Evolutionary conservation across 2,797 vertebrate species (phyloP).

Genomic region (Enteromius trimaculatus): DNA sequence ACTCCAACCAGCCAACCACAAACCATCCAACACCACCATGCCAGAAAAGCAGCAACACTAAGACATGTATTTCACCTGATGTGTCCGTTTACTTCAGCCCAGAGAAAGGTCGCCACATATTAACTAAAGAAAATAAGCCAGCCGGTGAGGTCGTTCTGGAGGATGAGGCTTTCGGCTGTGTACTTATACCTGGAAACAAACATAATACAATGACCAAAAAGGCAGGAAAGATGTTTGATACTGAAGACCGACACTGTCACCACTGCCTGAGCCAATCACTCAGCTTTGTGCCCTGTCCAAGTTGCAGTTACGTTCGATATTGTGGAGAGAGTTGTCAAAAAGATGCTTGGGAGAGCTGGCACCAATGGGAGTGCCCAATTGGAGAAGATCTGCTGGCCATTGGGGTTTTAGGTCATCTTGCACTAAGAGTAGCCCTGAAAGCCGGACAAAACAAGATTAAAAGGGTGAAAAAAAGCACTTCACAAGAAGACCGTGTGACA

Average conservation of each 20-base stretch:
- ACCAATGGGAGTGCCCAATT: constrained; percentile 84
- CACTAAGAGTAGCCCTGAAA: constrained; percentile 84
- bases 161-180: constrained; percentile 87
- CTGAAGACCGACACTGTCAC: constrained; percentile 85
- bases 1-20: constrained; percentile 17
- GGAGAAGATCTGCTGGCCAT: constrained; percentile 78
- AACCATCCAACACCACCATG: constrained; percentile 56
- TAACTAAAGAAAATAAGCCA: constrained; percentile 78
- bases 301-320: constrained; percentile 88
- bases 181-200: constrained; percentile 79
- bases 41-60: constrained; percentile 50
- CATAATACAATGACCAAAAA: constrained; percentile 16
- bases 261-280: constrained; percentile 80
- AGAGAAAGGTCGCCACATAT: constrained; percentile 86
- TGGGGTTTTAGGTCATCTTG: constrained; percentile 87
- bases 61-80: constrained; percentile 69
- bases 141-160: constrained; percentile 84
- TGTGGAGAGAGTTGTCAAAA: constrained; percentile 82
- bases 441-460: constrained; percentile 77
- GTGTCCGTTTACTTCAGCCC: constrained; percentile 73
- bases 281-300: constrained; percentile 79
- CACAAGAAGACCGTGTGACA: not conserved
- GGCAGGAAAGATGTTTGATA: constrained; percentile 59
- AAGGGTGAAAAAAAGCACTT: constrained; percentile 53
- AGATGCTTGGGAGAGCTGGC: constrained; percentile 86